Evolutionary conservation across 2,888 invertebrate genomes (phyloP).

Genomic region (Epirrita christyi): DNA sequence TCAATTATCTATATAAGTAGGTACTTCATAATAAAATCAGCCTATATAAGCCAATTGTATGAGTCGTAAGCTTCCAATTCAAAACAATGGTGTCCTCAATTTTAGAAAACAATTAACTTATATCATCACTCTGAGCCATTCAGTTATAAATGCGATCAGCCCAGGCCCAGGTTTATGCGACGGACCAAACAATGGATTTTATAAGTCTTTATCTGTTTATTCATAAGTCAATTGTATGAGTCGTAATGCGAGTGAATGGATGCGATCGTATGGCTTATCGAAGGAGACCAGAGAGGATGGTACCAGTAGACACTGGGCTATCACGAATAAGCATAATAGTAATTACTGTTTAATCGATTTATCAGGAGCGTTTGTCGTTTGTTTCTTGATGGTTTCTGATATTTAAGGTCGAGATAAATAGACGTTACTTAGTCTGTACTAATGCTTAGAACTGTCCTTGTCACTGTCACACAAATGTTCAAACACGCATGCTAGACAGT

Average conservation of each 20-base stretch:
- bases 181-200: slow-evolving; percentile 44
- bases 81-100: too few species aligned
- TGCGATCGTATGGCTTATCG: slow-evolving; percentile 46
- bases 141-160: neutral
- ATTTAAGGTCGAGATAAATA: too few species aligned
- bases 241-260: slow-evolving; percentile 62
- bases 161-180: slow-evolving; percentile 9
- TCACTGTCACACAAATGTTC: too few species aligned
- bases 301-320: neutral
- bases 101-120: too few species aligned
- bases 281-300: slow-evolving; percentile 8
- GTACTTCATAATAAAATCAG: too few species aligned
- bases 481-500: too few species aligned
- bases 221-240: slow-evolving; percentile 50
- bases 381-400: neutral
- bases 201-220: slow-evolving; percentile 37
- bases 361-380: neutral
- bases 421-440: too few species aligned
- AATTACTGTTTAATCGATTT: neutral
- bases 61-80: too few species aligned
- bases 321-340: neutral
- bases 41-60: too few species aligned
- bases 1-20: too few species aligned
- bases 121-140: too few species aligned
- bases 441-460: too few species aligned